Conservation (phyloP, 2,113 vertebrate species). For the Gracilinanus agilis region DNA sequence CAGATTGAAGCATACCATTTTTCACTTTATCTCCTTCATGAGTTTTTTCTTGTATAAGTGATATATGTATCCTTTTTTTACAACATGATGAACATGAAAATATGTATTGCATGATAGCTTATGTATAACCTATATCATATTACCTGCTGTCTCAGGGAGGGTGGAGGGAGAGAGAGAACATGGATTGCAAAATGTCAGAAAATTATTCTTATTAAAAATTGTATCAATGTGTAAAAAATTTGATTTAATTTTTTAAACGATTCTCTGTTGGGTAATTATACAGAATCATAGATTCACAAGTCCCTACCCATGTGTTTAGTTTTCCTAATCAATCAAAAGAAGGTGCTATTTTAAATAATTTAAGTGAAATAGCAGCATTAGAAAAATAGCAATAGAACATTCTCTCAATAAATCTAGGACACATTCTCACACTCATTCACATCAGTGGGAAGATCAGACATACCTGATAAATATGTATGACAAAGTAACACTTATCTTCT, state of each 20-base stretch:
- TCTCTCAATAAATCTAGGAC: background rate
- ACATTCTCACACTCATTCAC: background rate
- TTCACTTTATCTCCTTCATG: too few species aligned
- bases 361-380: background rate
- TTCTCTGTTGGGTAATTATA: background rate
- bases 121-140: too few species aligned
- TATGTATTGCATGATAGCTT: too few species aligned
- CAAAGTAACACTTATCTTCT: background rate
- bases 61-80: too few species aligned
- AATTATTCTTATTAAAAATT: too few species aligned
- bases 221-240: too few species aligned
- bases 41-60: too few species aligned
- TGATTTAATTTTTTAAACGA: background rate
- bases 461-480: background rate
- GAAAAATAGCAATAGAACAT: background rate
- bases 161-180: too few species aligned
- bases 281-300: background rate
- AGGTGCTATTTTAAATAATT: background rate
- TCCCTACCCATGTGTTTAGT: background rate
- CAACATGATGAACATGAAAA: too few species aligned
- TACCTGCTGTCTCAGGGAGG: too few species aligned
- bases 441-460: background rate
- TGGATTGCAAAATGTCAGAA: too few species aligned
- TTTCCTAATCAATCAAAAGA: background rate
- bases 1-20: too few species aligned